Percentiles rank a stretch among this genome's conserved stretches.
phyloP scores from a whole-genome alignment of 2,888 invertebrate species.

The Teleiodes luculella region DNA sequence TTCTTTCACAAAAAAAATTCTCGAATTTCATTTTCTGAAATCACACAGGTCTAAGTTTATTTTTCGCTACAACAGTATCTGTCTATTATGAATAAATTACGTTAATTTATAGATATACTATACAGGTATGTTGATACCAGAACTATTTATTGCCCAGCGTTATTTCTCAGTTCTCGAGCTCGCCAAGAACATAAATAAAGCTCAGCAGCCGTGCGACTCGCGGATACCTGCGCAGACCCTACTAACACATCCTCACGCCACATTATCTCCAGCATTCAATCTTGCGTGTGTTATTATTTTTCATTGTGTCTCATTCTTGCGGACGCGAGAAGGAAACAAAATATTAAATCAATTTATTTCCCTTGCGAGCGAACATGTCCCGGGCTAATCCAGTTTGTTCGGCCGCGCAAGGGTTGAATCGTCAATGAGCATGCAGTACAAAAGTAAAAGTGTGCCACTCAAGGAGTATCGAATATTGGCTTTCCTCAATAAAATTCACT shows the following conservation, averaged over 20 bases:
- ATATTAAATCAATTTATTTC: constrained; percentile 74
- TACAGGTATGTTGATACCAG: no score
- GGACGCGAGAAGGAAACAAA: constrained; percentile 59
- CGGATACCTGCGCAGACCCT: no score
- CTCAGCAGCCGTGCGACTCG: neutral
- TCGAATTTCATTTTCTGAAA: no score
- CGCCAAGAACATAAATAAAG: constrained; percentile 3
- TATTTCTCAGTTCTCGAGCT: neutral
- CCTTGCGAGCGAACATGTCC: constrained; percentile 72
- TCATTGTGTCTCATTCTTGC: constrained; percentile 64
- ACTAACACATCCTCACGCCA: constrained; percentile 23
- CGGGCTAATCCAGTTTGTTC: constrained; percentile 74
- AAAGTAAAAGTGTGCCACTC: constrained; percentile 66
- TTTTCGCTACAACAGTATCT: no score
- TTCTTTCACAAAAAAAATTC: no score
- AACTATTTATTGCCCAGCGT: no score
- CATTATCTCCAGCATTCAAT: constrained; percentile 49
- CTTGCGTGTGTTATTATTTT: constrained; percentile 59
- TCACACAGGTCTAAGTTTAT: no score
- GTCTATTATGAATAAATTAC: no score
- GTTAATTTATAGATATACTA: no score
- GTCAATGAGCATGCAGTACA: constrained; percentile 70
- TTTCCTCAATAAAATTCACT: constrained; percentile 62
- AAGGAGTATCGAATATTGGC: constrained; percentile 62
- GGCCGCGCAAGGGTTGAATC: constrained; percentile 76